phyloP scores from a whole-genome alignment of 2,888 invertebrate genomes.

The Ochropleura leucogaster region DNA sequence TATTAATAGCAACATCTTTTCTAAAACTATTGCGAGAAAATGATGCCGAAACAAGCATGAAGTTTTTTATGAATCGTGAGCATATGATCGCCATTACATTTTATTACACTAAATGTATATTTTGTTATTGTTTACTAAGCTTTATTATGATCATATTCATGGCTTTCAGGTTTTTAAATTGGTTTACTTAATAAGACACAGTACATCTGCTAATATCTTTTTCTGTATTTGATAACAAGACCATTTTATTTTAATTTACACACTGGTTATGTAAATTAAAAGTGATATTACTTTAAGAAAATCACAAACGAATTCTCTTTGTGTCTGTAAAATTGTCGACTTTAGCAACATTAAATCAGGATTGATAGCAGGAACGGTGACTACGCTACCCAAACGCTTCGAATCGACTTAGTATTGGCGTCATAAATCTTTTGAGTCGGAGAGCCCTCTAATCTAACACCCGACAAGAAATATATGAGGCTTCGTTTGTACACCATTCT shows the following conservation, averaged over 20 bases:
- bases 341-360: slow-evolving; percentile 64
- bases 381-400: slow-evolving; percentile 72
- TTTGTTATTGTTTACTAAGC: neutral
- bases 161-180: no score
- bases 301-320: slow-evolving; percentile 36
- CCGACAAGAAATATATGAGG: slow-evolving; percentile 81
- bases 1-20: slow-evolving; percentile 2
- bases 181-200: neutral
- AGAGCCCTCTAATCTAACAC: slow-evolving; percentile 82
- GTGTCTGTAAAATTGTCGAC: slow-evolving; percentile 54
- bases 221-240: neutral
- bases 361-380: slow-evolving; percentile 63
- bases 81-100: neutral
- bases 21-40: neutral
- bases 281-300: slow-evolving; percentile 25
- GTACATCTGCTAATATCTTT: neutral
- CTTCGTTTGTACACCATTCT: slow-evolving; percentile 78
- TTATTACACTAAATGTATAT: neutral
- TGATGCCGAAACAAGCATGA: neutral
- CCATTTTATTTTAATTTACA: no score
- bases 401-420: slow-evolving; percentile 81
- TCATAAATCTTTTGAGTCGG: slow-evolving; percentile 83
- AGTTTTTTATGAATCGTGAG: neutral
- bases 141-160: no score
- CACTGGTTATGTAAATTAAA: slow-evolving; percentile 27